Base-by-base conservation (phyloP, 2,888 invertebrate genomes). In the Rotaria socialis region DNA sequence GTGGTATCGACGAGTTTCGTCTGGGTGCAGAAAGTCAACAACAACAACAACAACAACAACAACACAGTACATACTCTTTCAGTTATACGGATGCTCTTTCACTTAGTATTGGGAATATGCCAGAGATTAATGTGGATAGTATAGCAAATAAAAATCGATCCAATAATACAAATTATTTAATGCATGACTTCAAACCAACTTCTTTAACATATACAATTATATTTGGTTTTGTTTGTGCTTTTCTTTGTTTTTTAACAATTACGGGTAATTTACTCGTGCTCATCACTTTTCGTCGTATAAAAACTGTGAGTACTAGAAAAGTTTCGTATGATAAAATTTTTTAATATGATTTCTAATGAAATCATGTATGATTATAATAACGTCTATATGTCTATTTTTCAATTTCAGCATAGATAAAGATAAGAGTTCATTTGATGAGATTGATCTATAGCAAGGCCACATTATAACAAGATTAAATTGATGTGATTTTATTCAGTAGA, bases 241-340 rank as follows among this genome's bases (percentile, higher is more conserved):
- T 24, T 47, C 47, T 80, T 10, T 80, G 47, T 11, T 47, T 80
- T 47, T n/a, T 80, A 47, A 80, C 80, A 47, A 80, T 80, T 47
- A 7, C n/a, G 3, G 80, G 80, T 14, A 80, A 80, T 80, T 47
- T 80, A 80, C 43, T 80, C 24, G 80, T 80, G 11, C 47, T 80
- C 3, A 80, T 43, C n/a, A 80, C 47, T 19, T 80, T 80, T 43
- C 80, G 80, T n/a, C 43, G 80, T 10, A 80, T 80, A 35, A 22
- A 11, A 10, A 80, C 80, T 47, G 80, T 80, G 35, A 80, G 80
- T 80, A 35, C 35, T 19, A 67, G 19, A 2, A 19, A 67, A 67
- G 8, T 27, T 14, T 60, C n/a, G 2, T 27, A 60, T 52, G 14
- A 14, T 52, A 16, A 52, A 52, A 52, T 0, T 52, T 52, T 1